phyloP scores from a whole-genome alignment of 2,797 vertebrate genomes.

The Tapirus indicus region DNA sequence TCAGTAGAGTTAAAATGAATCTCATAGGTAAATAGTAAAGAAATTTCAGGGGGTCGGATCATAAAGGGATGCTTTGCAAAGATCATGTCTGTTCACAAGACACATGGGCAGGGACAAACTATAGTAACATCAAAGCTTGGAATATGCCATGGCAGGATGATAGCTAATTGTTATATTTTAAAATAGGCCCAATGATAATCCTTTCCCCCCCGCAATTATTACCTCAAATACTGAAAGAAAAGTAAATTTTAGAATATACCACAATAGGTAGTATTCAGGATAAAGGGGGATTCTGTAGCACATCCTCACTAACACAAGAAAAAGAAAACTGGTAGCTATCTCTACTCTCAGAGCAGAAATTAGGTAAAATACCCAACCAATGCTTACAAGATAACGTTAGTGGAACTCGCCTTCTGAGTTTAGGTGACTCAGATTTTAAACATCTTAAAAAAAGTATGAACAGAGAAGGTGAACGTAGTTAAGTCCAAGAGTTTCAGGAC shows the following conservation, averaged over 20 bases:
- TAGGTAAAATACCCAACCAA: neutral
- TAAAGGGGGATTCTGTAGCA: neutral
- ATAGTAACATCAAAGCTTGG: neutral
- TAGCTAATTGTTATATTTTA: conserved; percentile 23
- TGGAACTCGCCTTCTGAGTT: neutral
- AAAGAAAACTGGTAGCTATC: neutral
- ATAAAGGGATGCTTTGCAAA: conserved; percentile 45
- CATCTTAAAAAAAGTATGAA: conserved; percentile 39
- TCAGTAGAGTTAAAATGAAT: conserved; percentile 48
- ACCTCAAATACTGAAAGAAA: conserved; percentile 8
- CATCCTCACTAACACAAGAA: neutral
- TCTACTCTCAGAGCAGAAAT: neutral
- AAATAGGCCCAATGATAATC: neutral
- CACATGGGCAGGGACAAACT: neutral
- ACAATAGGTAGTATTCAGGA: conserved; percentile 22
- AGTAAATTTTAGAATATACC: conserved; percentile 24
- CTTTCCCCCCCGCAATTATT: neutral
- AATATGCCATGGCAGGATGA: neutral
- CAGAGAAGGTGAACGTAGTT: neutral
- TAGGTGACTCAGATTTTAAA: conserved; percentile 45
- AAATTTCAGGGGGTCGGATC: conserved; percentile 20
- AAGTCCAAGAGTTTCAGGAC: neutral
- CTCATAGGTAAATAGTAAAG: neutral
- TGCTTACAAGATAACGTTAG: neutral
- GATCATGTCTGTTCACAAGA: neutral